Base-by-base conservation (phyloP, 2,113 vertebrate species). In the Apodemus sylvaticus region DNA sequence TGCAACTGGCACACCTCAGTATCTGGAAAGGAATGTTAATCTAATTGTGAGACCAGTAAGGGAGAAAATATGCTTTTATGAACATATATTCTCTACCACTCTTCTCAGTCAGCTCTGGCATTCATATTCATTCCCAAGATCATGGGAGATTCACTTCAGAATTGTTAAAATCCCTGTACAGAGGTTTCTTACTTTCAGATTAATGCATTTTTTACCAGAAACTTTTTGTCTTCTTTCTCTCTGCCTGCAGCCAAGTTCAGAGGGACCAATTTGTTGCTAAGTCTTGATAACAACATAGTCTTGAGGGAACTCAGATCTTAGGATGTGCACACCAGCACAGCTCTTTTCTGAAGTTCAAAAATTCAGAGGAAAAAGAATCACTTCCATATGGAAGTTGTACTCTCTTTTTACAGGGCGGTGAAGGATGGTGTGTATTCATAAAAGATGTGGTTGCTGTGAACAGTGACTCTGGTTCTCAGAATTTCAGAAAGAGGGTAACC, bases 331-430 rank as follows among this genome's bases (percentile, higher is more conserved):
- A 87, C 36, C 48, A 73, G 24, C 24, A 89, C 20, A 77, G 66
- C 16, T 76, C 24, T 96, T 92, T 58, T 93, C 71, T 89, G 60
- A 60, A 89, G n/a, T 58, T 86, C 86, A 95, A 93, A 96, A 78
- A 76, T 90, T 92, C 68, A 79, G 14, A 91, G 36, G 74, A 94
- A 93, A 62, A 13, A 34, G 17, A 90, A 60, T 71, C 73, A 11
- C 68, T 26, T 29, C 17, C 66, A 53, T 39, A 77, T 12, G 34
- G 22, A 94, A 82, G 1, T 34, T 89, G 12, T 22, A 58, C 31
- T 39, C 55, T 94, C 51, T 85, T 58, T 64, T 88, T 93, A 73
- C 19, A 92, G n/a, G 55, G 29, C 39, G 24, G 2, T 64, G 2
- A 88, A 83, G 92, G 86, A 95, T 70, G 53, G 66, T 85, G 34